These are phyloP conservation scores for Lepidonotus clava DNA, from an alignment of 2,888 invertebrate genomes.

Conservation along the genomic window DNA sequence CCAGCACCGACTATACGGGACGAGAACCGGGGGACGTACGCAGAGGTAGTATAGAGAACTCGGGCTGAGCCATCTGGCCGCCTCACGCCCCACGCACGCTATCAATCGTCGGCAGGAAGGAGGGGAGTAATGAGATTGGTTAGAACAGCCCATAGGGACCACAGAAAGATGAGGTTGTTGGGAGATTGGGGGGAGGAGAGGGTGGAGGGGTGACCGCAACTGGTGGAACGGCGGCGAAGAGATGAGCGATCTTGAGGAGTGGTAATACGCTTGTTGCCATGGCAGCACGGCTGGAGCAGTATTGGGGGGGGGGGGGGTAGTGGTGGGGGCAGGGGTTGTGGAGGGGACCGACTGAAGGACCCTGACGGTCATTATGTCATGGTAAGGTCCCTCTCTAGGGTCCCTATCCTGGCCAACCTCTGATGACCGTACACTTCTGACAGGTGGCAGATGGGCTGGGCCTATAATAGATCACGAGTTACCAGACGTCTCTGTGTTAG, in stretches of 20 bases:
- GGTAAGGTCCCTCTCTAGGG: too few species aligned
- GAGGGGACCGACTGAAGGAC: too few species aligned
- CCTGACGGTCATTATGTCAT: too few species aligned
- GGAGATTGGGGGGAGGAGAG: not conserved
- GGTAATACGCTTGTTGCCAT: slow-evolving; percentile 43
- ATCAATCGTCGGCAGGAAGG: slow-evolving; percentile 1
- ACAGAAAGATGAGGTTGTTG: too few species aligned
- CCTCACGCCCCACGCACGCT: not conserved
- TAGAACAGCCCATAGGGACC: slow-evolving; percentile 39
- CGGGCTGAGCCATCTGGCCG: too few species aligned
- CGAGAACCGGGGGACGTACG: not conserved
- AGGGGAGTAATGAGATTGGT: slow-evolving; percentile 37
- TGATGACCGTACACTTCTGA: too few species aligned
- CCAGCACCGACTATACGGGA: not conserved
- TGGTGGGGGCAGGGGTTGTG: not conserved
- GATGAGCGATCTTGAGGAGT: slow-evolving; percentile 35
- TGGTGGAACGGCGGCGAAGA: slow-evolving; percentile 19
- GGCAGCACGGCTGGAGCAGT: not conserved
- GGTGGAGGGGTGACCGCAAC: not conserved
- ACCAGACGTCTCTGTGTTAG: too few species aligned
- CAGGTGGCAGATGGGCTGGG: too few species aligned
- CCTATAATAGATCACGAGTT: too few species aligned
- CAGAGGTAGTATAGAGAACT: too few species aligned
- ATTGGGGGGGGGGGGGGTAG: not conserved
- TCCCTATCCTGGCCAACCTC: too few species aligned